Conservation (phyloP, 2,113 vertebrate genomes). For the Alethe diademata region DNA sequence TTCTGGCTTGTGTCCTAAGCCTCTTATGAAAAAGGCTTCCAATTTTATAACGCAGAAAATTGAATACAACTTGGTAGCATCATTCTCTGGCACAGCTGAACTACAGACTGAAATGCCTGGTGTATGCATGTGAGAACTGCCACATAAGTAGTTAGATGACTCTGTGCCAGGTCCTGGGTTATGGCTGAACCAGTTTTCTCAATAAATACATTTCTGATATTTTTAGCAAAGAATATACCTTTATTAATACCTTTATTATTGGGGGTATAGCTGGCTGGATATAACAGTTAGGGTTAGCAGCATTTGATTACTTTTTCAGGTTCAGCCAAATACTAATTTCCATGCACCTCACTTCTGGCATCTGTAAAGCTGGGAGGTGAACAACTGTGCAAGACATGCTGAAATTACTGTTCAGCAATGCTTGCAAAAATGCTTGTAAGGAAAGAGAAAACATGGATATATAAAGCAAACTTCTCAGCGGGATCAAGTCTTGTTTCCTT, state of each 20-base stretch:
- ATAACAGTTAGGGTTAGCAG: neutral
- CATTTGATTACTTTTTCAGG: neutral
- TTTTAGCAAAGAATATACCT: neutral
- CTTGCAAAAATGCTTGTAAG: neutral
- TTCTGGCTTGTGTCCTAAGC: slow-evolving; percentile 20
- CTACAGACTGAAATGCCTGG: neutral
- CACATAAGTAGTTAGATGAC: neutral
- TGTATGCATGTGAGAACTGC: neutral
- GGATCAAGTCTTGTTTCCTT: neutral
- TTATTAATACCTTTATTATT: neutral
- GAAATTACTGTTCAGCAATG: neutral
- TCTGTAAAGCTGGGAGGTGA: neutral
- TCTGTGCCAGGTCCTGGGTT: neutral
- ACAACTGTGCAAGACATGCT: neutral
- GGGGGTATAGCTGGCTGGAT: neutral
- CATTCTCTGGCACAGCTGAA: neutral
- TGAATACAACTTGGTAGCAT: slow-evolving; percentile 4
- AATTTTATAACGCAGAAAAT: slow-evolving; percentile 11
- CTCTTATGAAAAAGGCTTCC: neutral
- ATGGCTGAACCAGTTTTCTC: neutral
- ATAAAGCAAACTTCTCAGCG: neutral
- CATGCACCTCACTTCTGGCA: neutral
- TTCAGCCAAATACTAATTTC: neutral
- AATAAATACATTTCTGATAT: neutral
- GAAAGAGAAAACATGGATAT: neutral